Evolutionary conservation across 2,888 invertebrate genomes (phyloP).

Genomic region (Papilio demoleus): DNA sequence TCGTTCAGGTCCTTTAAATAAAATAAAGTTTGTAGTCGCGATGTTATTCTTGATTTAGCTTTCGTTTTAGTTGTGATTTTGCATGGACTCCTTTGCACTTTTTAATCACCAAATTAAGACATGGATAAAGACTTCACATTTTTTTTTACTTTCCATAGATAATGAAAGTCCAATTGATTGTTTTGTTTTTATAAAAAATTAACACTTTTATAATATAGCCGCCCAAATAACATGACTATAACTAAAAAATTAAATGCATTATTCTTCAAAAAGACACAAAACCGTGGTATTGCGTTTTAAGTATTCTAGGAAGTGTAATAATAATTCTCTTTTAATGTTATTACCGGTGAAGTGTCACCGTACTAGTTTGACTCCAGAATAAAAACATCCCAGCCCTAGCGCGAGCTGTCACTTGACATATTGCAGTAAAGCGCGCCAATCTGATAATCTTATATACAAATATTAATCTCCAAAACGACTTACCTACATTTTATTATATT

Average conservation of each 20-base stretch:
- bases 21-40: conserved; percentile 68
- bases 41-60: conserved; percentile 46
- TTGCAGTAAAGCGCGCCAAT: too few relatives aligned
- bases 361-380: too few relatives aligned
- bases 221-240: too few relatives aligned
- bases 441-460: too few relatives aligned
- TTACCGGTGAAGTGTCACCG: too few relatives aligned
- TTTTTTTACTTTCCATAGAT: neutral
- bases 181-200: neutral
- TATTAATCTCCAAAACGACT: neutral
- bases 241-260: too few relatives aligned
- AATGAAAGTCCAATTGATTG: neutral
- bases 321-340: too few relatives aligned
- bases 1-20: conserved; percentile 70
- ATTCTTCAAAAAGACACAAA: too few relatives aligned
- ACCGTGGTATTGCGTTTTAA: too few relatives aligned
- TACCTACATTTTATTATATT: neutral
- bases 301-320: too few relatives aligned
- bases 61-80: conserved; percentile 40
- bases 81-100: conserved; percentile 38
- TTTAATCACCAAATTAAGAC: neutral
- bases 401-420: too few relatives aligned
- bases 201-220: neutral
- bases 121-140: neutral
- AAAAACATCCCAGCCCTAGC: too few relatives aligned